Evolutionary conservation across 2,888 invertebrate genomes (phyloP), one percentile per base, ranked within the genome.

Genomic region (Megastigmus dorsalis): DNA sequence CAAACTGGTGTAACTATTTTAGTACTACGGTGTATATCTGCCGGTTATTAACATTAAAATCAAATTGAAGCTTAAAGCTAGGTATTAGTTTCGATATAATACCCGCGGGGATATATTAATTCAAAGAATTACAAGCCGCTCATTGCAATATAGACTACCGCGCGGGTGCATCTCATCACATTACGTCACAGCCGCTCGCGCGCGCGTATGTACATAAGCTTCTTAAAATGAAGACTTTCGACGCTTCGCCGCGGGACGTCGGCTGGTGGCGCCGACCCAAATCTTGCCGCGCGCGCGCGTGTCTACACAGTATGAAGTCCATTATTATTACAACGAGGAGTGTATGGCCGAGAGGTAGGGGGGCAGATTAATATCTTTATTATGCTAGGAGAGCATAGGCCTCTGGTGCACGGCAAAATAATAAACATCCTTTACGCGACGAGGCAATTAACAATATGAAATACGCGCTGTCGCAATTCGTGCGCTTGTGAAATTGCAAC

Each of bases 181-280:
- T 69, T 63, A 55, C 43, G 45, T 30, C 62, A 36, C 28, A 23
- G 5, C 9, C 10, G 1, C 9, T 18, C n/a, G 48, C 23, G 33
- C 18, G 2, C 30, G 15, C 20, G 23, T 2, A 41, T 26, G 30
- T 3, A 15, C 26, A 26, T 71, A 72, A 66, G 72, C 72, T 38
- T 72, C 72, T 72, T 72, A 36, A 72, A 66, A 66, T 43, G 59
- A 73, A 67, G 60, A 67, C 66, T 33, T 72, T 72, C 30, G 66
- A 54, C 57, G 57, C 28, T 18, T 28, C n/a, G n/a, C 55, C n/a
- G 36, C 23, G 38, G 60, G 55, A 63, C 23, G n/a, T n/a, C n/a
- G n/a, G 43, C 23, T 15, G 13, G 26, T 72, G 66, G 59, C 54
- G 67, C 54, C 67, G 67, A 73, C 67, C 67, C 67, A 68, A 74